Base-by-base conservation (phyloP, 2,888 invertebrate genomes). In the Amphimallon solstitiale region DNA sequence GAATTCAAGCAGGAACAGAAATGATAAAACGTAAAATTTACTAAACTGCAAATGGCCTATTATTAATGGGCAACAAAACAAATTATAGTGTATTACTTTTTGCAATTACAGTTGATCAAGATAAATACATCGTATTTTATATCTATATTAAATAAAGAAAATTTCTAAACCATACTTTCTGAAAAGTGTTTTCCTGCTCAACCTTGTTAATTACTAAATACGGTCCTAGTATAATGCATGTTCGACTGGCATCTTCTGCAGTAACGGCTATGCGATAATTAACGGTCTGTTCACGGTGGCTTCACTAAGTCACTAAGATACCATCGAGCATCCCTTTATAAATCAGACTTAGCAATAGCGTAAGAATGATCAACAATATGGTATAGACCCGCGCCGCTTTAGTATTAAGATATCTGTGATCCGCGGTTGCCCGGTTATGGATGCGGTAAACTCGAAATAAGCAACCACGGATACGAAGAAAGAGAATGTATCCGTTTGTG, bases 281-380 rank as follows among this genome's bases (percentile, higher is more conserved):
- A 69, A 69, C 67, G 66, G 67, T 54, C 56, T 67, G 65, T 66
- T 69, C 67, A 69, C 69, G 69, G 69, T 69, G 69, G 69, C 69
- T 69, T 61, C 69, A 65, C 67, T 69, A 69, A 69, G 65, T 69
- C 67, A 69, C 34, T 45, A 45, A 59, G 69, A 69, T 69, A 65
- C 63, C 59, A 69, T 69, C 69, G 65, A 59, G 60, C 60, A 46
- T 65, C 65, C 65, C 65, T 67, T 64, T 61, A 69, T 69, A 69
- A 69, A 69, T 69, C 69, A 62, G 61, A 14, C 61, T 62, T 38
- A 43, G 59, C 56, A 63, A 37, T 40, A 56, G 60, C 61, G 34
- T 45, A 59, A 46, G 52, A 45, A 19, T 35, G 66, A 45, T 48
- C 66, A 38, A 38, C 15, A 37, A 43, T 38, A 38, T 38, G 15